A percentile compares a stretch with the other conserved stretches of the same genome.
These are phyloP conservation scores for Bucorvus abyssinicus DNA, from an alignment of 2,797 vertebrate genomes.

Conservation along the genomic window DNA sequence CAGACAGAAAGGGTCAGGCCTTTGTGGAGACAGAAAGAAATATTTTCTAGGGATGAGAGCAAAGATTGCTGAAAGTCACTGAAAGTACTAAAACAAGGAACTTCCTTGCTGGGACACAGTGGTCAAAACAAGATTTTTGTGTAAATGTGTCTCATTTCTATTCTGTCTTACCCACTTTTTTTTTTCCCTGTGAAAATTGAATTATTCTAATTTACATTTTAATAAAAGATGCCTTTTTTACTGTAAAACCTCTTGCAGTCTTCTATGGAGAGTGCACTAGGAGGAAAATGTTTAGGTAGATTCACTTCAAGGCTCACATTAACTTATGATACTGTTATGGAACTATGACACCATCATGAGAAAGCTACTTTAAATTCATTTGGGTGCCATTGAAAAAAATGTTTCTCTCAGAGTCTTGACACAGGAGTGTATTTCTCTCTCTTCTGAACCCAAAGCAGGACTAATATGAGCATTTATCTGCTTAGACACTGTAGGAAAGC, in stretches of 20 bases:
- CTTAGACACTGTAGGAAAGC: not conserved
- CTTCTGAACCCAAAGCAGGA: not conserved
- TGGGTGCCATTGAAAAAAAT: not conserved
- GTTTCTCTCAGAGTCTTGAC: not conserved
- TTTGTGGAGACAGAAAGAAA: not conserved
- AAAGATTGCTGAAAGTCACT: not conserved
- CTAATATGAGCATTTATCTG: not conserved
- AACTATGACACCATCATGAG: not conserved
- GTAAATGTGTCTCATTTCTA: not conserved
- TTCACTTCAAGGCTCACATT: not conserved
- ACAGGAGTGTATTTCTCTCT: not conserved
- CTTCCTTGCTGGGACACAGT: not conserved
- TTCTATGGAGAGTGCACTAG: not conserved
- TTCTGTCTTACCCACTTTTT: accelerated
- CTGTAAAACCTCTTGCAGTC: not conserved
- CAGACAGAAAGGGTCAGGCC: not conserved
- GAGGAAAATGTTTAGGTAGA: not conserved
- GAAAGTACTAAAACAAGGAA: not conserved
- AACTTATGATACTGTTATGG: not conserved
- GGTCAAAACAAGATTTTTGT: not conserved
- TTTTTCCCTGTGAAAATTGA: not conserved
- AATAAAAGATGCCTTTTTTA: not conserved
- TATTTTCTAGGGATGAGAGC: not conserved
- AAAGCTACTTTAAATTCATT: not conserved
- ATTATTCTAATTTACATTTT: not conserved